Evolutionary conservation across 2,888 invertebrate species (phyloP).

Genomic region (Tyria jacobaeae): DNA sequence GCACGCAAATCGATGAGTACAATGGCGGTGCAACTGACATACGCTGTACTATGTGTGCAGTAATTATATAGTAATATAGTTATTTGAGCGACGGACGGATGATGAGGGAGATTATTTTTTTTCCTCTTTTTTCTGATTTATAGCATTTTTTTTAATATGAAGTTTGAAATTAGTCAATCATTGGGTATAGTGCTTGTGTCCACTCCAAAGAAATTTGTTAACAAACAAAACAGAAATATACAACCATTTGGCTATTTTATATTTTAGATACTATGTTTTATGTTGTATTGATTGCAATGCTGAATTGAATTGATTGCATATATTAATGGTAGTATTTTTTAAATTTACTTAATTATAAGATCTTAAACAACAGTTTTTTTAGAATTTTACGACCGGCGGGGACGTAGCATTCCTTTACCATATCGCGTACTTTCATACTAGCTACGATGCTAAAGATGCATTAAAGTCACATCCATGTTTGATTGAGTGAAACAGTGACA

Average conservation of each 20-base stretch:
- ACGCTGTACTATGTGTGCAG: conserved; percentile 9
- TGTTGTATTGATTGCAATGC: too few species aligned
- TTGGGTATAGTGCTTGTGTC: neutral
- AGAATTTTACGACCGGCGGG: neutral
- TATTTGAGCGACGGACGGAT: conserved; percentile 14
- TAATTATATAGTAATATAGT: conserved; percentile 23
- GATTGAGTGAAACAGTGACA: too few species aligned
- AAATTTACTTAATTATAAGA: too few species aligned
- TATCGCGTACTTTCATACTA: neutral
- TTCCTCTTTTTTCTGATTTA: neutral
- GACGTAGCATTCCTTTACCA: neutral
- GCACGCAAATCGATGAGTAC: conserved; percentile 54
- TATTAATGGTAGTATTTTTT: too few species aligned
- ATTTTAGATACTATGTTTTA: too few species aligned
- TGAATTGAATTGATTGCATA: too few species aligned
- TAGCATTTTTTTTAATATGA: neutral
- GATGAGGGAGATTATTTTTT: conserved; percentile 2
- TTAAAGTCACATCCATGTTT: too few species aligned
- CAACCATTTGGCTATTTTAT: too few species aligned
- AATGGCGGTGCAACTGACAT: conserved; percentile 19
- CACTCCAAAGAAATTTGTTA: neutral
- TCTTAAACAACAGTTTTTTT: neutral
- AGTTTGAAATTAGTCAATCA: neutral
- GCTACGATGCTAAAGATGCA: too few species aligned
- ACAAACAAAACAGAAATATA: too few species aligned